Conservation (phyloP, 2,113 vertebrate genomes). For the Tachycineta bicolor region DNA sequence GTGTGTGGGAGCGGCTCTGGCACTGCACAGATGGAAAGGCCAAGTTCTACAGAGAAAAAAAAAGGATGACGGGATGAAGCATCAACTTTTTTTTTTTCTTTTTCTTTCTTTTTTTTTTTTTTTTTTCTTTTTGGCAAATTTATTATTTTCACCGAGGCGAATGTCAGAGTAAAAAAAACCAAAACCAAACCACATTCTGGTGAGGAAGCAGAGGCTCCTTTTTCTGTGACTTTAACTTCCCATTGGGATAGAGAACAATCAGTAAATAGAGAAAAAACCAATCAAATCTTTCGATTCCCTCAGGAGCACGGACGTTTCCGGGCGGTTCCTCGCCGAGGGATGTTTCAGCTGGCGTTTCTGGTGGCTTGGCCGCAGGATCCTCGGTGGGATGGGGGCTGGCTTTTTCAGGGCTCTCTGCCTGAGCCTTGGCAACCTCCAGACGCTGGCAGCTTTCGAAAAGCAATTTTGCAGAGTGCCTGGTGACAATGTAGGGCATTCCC, state of each 20-base stretch:
- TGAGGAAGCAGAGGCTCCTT: background rate
- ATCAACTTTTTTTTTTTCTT: background rate
- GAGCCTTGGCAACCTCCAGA: background rate
- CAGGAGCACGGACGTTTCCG: background rate
- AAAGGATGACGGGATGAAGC: background rate
- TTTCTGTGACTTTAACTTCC: background rate
- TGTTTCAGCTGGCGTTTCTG: background rate
- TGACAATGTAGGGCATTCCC: background rate
- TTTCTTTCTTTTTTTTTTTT: background rate
- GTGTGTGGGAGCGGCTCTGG: background rate
- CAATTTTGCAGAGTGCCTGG: background rate
- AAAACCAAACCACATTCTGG: background rate
- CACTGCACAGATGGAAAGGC: background rate
- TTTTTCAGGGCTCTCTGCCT: background rate
- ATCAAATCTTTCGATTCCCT: background rate
- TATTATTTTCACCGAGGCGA: background rate
- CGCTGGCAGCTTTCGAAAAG: background rate
- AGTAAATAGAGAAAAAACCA: background rate
- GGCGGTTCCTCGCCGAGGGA: background rate
- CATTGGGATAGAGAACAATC: background rate
- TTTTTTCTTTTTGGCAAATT: background rate
- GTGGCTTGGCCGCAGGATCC: background rate
- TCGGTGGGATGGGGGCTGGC: accelerated
- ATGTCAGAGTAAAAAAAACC: background rate
- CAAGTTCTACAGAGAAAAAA: background rate